Evolutionary conservation across 2,888 invertebrate genomes (phyloP).

Genomic region (Andrena praecox): DNA sequence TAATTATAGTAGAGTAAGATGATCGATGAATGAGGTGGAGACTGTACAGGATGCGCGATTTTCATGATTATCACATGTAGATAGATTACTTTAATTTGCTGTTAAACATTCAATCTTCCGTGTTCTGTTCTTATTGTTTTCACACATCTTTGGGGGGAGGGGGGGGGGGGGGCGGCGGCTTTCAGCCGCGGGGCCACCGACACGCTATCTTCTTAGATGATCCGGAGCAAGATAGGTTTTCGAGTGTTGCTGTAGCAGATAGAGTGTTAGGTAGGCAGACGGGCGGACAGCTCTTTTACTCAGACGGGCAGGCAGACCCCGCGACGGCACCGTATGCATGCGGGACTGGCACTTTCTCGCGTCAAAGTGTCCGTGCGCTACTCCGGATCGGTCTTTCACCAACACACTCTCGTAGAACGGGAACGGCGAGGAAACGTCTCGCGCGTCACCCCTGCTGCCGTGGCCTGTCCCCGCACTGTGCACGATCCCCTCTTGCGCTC

Average conservation of each 20-base stretch:
- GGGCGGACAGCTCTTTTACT: conserved; percentile 20
- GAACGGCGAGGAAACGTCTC: not conserved
- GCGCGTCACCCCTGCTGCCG: not conserved
- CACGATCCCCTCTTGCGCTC: too few species aligned
- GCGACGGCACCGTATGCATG: conserved; percentile 22
- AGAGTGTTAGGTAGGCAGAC: conserved; percentile 59
- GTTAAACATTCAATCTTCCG: conserved; percentile 67
- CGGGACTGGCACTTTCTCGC: conserved; percentile 29
- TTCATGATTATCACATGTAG: conserved; percentile 88
- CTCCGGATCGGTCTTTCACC: conserved; percentile 13
- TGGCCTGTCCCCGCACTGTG: too few species aligned
- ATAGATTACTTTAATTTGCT: conserved; percentile 89
- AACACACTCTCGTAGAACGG: not conserved
- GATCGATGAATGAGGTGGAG: conserved; percentile 89
- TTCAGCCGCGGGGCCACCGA: conserved; percentile 23
- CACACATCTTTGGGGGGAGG: not conserved
- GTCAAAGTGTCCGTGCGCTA: conserved; percentile 33
- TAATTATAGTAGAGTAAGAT: conserved; percentile 87
- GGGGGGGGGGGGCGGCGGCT: not conserved
- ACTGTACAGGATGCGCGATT: conserved; percentile 87
- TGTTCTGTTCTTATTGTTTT: conserved; percentile 39
- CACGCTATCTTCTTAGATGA: conserved; percentile 45
- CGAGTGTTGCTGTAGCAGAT: conserved; percentile 31
- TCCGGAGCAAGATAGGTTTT: conserved; percentile 51
- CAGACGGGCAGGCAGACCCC: conserved; percentile 50